Base-by-base conservation (phyloP, 2,888 invertebrate genomes). In the Silvanus unidentatus region DNA sequence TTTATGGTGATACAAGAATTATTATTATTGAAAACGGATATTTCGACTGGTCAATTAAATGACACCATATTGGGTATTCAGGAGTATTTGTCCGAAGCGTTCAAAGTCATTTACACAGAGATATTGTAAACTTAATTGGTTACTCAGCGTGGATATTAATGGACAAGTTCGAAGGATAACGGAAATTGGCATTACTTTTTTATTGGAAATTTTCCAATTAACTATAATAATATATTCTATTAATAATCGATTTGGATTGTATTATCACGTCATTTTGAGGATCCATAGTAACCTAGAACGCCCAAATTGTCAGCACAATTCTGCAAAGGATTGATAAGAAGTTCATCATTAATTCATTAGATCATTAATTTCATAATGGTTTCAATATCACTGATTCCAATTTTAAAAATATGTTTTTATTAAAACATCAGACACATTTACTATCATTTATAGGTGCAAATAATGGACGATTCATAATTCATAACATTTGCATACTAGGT, bases 241-340 rank as follows among this genome's bases (percentile, higher is more conserved):
- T 66, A 84, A 83, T 9, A 75, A 77, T 52, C 78, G 76, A 62
- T 87, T 84, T 66, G 88, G 88, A 3, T 56, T 88, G 0, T 82
- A 80, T 55, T 73, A 78, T 56, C 83, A 88, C 0, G 79, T n/a
- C n/a, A 88, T 62, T 84, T 83, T 62, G 64, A 70, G 1, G 77
- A 77, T 54, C 72, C 77, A 0, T 71, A 75, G 0, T 76, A 79
- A 49, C 73, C 77, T 1, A 75, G 88, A 53, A 80, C 75, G 1
- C 77, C 82, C 0, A 83, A 86, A 63, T 74, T 75, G 34, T 88
- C 87, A 0, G 77, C 77, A 0, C 59, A 66, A 34, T 74, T 78
- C 54, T 80, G 76, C 64, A 77, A 75, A 53, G 66, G 76, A 38
- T 70, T 82, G 15, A 74, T 77, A 34, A 68, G 69, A 47, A 70